Evolutionary conservation across 2,797 vertebrate genomes (phyloP).

Genomic region (Epinephelus malabaricus): DNA sequence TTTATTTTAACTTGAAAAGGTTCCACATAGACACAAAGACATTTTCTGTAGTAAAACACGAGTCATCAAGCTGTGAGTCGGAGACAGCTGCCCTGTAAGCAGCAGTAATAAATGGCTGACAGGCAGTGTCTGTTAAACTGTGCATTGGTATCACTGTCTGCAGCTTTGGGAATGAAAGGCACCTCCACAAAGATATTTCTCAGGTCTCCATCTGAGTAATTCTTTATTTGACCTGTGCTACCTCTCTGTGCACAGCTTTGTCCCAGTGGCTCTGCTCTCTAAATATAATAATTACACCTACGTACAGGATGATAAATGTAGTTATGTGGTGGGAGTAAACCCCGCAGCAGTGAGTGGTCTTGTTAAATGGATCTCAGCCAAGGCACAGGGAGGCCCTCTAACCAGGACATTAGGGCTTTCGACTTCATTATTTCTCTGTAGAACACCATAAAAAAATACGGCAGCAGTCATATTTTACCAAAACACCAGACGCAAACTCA

Average conservation of each 20-base stretch:
- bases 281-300: slow-evolving; percentile 73
- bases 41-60: neutral
- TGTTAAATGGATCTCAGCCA: slow-evolving; percentile 66
- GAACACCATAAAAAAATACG: slow-evolving; percentile 58
- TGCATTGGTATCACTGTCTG: slow-evolving; percentile 3
- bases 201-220: slow-evolving; percentile 46
- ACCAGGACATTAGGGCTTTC: slow-evolving; percentile 54
- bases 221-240: slow-evolving; percentile 51
- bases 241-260: slow-evolving; percentile 41
- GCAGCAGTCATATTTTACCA: slow-evolving; percentile 20
- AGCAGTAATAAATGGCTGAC: neutral
- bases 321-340: slow-evolving; percentile 54
- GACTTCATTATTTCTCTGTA: slow-evolving; percentile 65
- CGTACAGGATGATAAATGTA: slow-evolving; percentile 64
- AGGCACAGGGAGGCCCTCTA: slow-evolving; percentile 47
- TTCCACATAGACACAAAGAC: neutral
- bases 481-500: slow-evolving; percentile 14
- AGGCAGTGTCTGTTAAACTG: slow-evolving; percentile 1
- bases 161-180: slow-evolving; percentile 27
- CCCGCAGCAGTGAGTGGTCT: slow-evolving; percentile 45
- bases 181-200: slow-evolving; percentile 39
- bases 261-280: slow-evolving; percentile 63
- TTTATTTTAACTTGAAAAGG: neutral
- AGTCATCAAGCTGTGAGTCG: neutral
- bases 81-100: neutral